Evolutionary conservation across 2,113 vertebrate genomes (phyloP), one percentile per base, ranked within the genome.

Genomic region (Ptilonorhynchus violaceus): DNA sequence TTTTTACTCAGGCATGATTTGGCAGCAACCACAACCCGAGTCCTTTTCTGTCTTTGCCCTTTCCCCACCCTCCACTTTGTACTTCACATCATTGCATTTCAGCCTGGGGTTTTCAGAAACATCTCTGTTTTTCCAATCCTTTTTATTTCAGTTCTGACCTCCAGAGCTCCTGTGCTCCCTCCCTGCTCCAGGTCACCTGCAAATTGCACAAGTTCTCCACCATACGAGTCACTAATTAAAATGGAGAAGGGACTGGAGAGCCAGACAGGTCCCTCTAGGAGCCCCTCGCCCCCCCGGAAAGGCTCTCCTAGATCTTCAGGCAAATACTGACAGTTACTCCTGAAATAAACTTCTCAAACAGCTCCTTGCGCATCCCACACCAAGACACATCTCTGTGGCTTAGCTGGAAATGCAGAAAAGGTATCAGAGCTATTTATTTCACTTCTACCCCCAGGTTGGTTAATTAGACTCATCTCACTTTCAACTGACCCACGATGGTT

Each of bases 281-380:
- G 56, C 8, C n/a, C n/a, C 37, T 10, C 37, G 37, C 37, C 37
- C 37, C 24, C 1, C 41, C 25, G 21, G 19, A 49, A 68, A 63
- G 5, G 11, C 44, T 85, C 47, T 42, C 73, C 31, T 44, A 27
- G 6, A 6, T 24, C 9, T 33, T 28, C 46, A 33, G 52, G 20
- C 31, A 44, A 53, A 44, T 2, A 11, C 15, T 2, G 14, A 21
- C 1, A 47, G 72, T 14, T 17, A 4, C 50, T 12, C 8, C 50
- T 31, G 11, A 41, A 18, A 20, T 13, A 21, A 22, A 9, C 18
- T 7, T 28, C 67, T 62, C 62, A 14, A 15, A 4, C 18, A 49
- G 67, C 31, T 24, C 1, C 2, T 18, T 0, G 7, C 20, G 24
- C 28, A 9, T 9, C 78, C 16, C 1, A 5, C 64, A 23, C 19